These are phyloP conservation scores for Himalopsyche phryganea DNA, from an alignment of 1,140 invertebrate genomes.

Conservation along the genomic window DNA sequence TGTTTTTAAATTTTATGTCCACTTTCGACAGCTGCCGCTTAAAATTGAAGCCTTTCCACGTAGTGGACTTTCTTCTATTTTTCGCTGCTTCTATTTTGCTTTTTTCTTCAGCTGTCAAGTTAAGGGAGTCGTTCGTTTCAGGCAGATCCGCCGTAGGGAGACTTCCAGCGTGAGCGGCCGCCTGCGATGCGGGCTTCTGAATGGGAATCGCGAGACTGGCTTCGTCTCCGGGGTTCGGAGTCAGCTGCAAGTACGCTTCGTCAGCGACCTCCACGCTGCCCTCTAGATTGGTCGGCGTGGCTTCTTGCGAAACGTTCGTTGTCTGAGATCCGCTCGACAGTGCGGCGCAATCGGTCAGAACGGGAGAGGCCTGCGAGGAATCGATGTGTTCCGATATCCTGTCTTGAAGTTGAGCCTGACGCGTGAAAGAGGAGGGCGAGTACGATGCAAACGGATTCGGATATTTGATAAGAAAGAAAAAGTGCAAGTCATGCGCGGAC, in stretches of 20 bases:
- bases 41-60: constrained; percentile 71
- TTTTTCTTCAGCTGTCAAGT: constrained; percentile 33
- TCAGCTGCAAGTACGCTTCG: constrained; percentile 33
- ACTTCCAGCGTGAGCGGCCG: constrained; percentile 37
- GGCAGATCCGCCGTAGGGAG: constrained; percentile 29
- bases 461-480: constrained; percentile 8
- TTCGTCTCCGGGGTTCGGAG: constrained; percentile 31
- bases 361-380: neutral
- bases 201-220: constrained; percentile 19
- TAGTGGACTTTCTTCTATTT: constrained; percentile 56
- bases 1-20: constrained; percentile 73
- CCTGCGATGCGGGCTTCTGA: neutral
- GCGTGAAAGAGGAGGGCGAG: constrained; percentile 19
- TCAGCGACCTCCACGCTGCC: constrained; percentile 36
- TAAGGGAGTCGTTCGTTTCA: constrained; percentile 24
- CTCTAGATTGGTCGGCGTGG: constrained; percentile 35
- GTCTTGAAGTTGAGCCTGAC: constrained; percentile 25
- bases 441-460: constrained; percentile 18
- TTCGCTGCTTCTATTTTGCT: constrained; percentile 35
- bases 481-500: constrained; percentile 25
- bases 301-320: constrained; percentile 35
- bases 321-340: constrained; percentile 37
- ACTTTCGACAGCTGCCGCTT: constrained; percentile 78
- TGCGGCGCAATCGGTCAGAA: constrained; percentile 8
- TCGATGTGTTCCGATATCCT: constrained; percentile 27